A percentile compares a stretch with the other conserved stretches of the same genome.
Evolutionary conservation across 2,113 vertebrate species (phyloP).

Genomic region (Microtus richardsoni): DNA sequence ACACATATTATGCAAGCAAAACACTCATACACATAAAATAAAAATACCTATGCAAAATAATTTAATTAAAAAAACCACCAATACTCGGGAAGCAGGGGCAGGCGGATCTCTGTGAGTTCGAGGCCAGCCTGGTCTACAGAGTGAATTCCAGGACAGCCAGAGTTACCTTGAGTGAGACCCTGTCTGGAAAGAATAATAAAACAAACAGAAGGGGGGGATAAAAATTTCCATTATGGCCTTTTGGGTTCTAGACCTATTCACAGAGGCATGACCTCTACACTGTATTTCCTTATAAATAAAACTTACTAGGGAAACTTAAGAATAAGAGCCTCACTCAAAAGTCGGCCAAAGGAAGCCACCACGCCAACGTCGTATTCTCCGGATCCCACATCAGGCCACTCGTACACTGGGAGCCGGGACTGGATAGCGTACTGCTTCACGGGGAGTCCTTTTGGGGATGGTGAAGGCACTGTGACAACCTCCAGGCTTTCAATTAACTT

Average conservation of each 20-base stretch:
- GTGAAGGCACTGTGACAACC: constrained; percentile 90
- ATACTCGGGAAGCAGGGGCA: not conserved
- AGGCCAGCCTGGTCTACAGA: not conserved
- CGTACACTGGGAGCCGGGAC: constrained; percentile 88
- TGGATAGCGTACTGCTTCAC: constrained; percentile 90
- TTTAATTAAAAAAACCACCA: not conserved
- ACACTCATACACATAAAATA: not conserved
- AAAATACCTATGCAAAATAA: not conserved
- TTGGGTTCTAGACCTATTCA: not conserved
- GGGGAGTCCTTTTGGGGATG: constrained; percentile 83
- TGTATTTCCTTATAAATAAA: constrained; percentile 49
- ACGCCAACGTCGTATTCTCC: constrained; percentile 94
- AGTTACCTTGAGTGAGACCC: not conserved
- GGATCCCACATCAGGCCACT: constrained; percentile 90
- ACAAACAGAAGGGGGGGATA: not conserved
- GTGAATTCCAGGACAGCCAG: not conserved
- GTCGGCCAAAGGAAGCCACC: constrained; percentile 95
- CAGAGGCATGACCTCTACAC: constrained; percentile 8
- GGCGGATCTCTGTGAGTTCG: not conserved
- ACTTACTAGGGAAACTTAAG: constrained; percentile 95
- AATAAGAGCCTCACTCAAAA: constrained; percentile 94
- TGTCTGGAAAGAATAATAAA: not conserved
- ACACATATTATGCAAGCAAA: not conserved
- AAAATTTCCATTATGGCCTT: constrained; percentile 8
- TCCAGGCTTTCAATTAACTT: constrained; percentile 90